Conservation (phyloP, 2,888 invertebrate species). For the Ophion slaviceki region DNA sequence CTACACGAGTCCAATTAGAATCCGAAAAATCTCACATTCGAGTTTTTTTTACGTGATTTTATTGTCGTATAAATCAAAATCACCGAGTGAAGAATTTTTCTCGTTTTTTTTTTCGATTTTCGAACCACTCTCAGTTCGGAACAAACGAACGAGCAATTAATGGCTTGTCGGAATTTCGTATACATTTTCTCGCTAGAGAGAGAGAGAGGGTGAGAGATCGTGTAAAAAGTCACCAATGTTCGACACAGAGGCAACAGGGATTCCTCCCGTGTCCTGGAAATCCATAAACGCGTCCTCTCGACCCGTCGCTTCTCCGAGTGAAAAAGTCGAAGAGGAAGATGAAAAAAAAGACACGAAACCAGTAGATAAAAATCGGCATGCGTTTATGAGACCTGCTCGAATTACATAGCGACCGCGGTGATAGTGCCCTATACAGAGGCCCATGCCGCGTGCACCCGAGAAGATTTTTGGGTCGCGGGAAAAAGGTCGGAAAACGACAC, state of each 20-base stretch:
- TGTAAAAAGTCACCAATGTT: conserved; percentile 32
- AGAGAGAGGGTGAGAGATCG: not conserved
- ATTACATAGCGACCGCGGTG: conserved; percentile 54
- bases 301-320: not conserved
- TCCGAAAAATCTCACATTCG: not conserved
- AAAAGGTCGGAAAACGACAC: conserved; percentile 1
- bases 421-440: not conserved
- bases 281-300: conserved; percentile 27
- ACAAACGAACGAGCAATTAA: not conserved
- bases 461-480: conserved; percentile 3
- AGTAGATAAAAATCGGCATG: conserved; percentile 56
- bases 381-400: conserved; percentile 63
- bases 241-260: conserved; percentile 43
- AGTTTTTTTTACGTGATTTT: not conserved
- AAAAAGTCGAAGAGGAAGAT: not conserved
- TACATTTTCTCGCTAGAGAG: conserved; percentile 1
- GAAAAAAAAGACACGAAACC: conserved; percentile 7
- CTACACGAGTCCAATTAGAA: not conserved
- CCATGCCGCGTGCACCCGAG: not conserved
- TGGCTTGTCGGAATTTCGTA: conserved; percentile 41
- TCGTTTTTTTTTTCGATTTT: not conserved
- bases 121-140: too few relatives aligned
- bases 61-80: not conserved
- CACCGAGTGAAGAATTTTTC: not conserved
- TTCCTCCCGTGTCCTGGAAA: conserved; percentile 46